Base-by-base conservation (phyloP, 2,888 invertebrate genomes). In the Cheilosia scutellata region DNA sequence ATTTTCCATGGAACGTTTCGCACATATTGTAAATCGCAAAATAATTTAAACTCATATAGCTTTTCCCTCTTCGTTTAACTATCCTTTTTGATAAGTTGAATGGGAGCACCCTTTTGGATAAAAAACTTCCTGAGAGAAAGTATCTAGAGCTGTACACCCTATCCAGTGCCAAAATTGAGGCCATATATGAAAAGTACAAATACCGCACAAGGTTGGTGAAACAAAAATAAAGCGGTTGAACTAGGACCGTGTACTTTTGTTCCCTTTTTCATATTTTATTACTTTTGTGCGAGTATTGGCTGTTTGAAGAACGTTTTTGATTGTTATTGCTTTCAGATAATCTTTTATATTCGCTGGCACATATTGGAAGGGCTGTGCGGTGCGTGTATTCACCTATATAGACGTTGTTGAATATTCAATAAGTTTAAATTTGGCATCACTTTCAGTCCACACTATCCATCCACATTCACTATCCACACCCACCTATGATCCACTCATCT, bases 311-410 rank as follows among this genome's bases (percentile, higher is more conserved):
- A 80, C 68, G 70, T 58, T 84, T 84, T 80, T 70, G 75, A 84
- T 79, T 80, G 79, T 79, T 75, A 84, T 79, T 74, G 80, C 75
- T 80, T 80, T 84, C 20, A 57, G 84, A 84, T 84, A 84, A 79
- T 80, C 80, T 75, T 53, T 63, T 42, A 29, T 55, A 11, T 53
- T 20, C 16, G 11, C 51, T 20, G n/a, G 7, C 7, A 33, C 16
- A 20, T 57, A 57, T 33, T 33, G 25, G 25, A 27, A 27, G 3
- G 44, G 16, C n/a, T 16, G 13, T 1, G 49, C 16, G 16, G 2
- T 25, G 49, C 16, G 16, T 16, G 44, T 31, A 29, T n/a, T n/a
- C n/a, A n/a, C n/a, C n/a, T n/a, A n/a, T n/a, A n/a, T n/a, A n/a
- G n/a, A n/a, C n/a, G n/a, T n/a, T n/a, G n/a, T 20, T 20, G 0